These are phyloP conservation scores for Drosophila peninsularis DNA, from an alignment of 2,888 invertebrate genomes.

Conservation along the genomic window DNA sequence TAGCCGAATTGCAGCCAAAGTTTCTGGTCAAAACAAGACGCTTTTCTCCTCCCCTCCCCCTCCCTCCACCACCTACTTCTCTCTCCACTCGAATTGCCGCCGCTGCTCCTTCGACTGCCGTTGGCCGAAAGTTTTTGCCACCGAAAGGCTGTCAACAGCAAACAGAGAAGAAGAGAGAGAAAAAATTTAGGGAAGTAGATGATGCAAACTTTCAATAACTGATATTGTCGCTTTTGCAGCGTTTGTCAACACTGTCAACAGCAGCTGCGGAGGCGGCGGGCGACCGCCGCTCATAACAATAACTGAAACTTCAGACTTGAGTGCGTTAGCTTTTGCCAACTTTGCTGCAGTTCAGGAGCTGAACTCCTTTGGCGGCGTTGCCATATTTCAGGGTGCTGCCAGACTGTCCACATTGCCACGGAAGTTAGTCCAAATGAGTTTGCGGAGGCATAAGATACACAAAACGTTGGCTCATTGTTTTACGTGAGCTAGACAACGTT, in stretches of 20 bases:
- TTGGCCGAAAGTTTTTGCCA: conserved; percentile 2
- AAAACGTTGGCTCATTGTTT: no score
- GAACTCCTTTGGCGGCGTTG: neutral
- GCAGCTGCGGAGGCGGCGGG: conserved; percentile 12
- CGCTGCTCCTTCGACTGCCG: neutral
- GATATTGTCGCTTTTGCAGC: conserved; percentile 47
- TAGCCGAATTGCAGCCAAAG: conserved; percentile 31
- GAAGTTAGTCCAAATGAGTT: no score
- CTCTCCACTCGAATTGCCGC: neutral
- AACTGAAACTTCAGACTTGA: conserved; percentile 3
- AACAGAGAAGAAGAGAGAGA: conserved; percentile 21
- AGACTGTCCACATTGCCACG: neutral
- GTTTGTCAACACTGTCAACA: conserved; percentile 48
- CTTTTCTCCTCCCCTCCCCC: neutral
- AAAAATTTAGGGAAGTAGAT: conserved; percentile 3
- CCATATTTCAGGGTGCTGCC: conserved; percentile 2
- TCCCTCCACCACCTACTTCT: no score
- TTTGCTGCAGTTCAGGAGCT: neutral
- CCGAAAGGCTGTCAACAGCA: conserved; percentile 40
- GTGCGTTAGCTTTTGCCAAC: neutral
- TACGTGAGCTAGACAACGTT: neutral
- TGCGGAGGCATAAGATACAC: no score
- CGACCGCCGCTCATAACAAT: conserved; percentile 3
- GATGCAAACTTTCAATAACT: conserved; percentile 50
- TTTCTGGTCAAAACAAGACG: conserved; percentile 27